These are phyloP conservation scores for Patella depressa DNA, from an alignment of 2,888 invertebrate genomes.

Conservation along the genomic window DNA sequence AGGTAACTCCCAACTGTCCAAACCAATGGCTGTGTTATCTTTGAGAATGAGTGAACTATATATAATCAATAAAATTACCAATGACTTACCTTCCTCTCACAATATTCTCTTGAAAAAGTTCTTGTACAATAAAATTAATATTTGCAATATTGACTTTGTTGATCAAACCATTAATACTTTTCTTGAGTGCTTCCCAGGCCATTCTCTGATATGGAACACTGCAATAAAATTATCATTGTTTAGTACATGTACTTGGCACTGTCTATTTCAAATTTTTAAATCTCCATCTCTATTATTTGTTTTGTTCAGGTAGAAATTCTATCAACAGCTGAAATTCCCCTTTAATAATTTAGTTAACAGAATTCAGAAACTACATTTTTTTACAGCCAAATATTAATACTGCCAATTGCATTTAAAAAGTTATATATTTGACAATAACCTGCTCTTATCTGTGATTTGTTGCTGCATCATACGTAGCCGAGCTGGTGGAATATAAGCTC, in stretches of 20 bases:
- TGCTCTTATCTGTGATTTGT: slow-evolving; percentile 92
- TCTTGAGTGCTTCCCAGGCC: slow-evolving; percentile 98
- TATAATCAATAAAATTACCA: background rate
- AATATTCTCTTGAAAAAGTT: slow-evolving; percentile 94
- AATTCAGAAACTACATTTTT: too few relatives aligned
- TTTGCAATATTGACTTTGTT: slow-evolving; percentile 98
- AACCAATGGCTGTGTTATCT: too few relatives aligned
- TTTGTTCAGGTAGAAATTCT: too few relatives aligned
- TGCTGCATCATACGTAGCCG: slow-evolving; percentile 95
- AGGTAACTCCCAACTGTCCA: too few relatives aligned
- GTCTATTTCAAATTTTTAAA: too few relatives aligned
- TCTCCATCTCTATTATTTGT: too few relatives aligned
- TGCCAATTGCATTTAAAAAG: too few relatives aligned
- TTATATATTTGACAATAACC: slow-evolving; percentile 48
- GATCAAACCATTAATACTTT: slow-evolving; percentile 96
- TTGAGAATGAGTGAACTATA: background rate
- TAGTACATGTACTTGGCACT: background rate
- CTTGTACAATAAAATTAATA: slow-evolving; percentile 87
- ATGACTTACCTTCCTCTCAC: slow-evolving; percentile 83
- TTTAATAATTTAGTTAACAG: too few relatives aligned
- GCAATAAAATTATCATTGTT: slow-evolving; percentile 29
- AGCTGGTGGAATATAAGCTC: slow-evolving; percentile 97
- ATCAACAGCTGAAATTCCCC: too few relatives aligned
- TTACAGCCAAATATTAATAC: too few relatives aligned
- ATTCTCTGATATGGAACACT: slow-evolving; percentile 94